Evolutionary conservation across 2,113 vertebrate species (phyloP).

Genomic region (Asarcornis scutulata): DNA sequence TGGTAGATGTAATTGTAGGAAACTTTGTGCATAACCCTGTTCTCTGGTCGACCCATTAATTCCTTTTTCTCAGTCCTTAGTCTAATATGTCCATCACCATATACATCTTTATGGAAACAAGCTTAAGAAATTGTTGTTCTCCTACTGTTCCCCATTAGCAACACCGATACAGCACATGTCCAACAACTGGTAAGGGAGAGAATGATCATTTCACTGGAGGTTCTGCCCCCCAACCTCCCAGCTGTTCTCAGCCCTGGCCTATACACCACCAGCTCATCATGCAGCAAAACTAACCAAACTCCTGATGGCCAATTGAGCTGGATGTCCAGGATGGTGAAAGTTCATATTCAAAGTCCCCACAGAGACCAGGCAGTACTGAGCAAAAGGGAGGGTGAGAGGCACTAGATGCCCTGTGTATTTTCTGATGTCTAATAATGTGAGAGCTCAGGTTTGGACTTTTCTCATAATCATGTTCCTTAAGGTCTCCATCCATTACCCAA

Average conservation of each 20-base stretch:
- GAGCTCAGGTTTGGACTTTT: background rate
- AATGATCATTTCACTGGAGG: background rate
- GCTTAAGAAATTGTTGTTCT: background rate
- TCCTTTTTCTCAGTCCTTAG: background rate
- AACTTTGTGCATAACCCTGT: background rate
- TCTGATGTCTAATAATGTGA: background rate
- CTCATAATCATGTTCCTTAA: background rate
- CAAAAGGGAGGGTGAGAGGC: background rate
- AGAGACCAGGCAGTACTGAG: background rate
- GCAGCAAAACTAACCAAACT: background rate
- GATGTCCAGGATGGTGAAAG: background rate
- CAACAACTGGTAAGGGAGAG: background rate
- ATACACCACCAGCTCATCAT: background rate
- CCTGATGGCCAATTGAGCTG: background rate
- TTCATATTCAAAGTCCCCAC: background rate
- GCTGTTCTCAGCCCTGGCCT: background rate
- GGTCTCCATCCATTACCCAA: background rate
- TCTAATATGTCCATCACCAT: background rate
- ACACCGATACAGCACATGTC: background rate
- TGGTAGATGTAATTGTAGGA: background rate
- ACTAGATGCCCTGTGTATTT: background rate
- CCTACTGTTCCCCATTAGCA: background rate
- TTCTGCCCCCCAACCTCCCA: background rate
- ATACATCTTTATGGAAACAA: background rate
- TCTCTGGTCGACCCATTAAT: background rate